Conservation (phyloP, 2,888 invertebrate genomes). For the Dasypolia templi region DNA sequence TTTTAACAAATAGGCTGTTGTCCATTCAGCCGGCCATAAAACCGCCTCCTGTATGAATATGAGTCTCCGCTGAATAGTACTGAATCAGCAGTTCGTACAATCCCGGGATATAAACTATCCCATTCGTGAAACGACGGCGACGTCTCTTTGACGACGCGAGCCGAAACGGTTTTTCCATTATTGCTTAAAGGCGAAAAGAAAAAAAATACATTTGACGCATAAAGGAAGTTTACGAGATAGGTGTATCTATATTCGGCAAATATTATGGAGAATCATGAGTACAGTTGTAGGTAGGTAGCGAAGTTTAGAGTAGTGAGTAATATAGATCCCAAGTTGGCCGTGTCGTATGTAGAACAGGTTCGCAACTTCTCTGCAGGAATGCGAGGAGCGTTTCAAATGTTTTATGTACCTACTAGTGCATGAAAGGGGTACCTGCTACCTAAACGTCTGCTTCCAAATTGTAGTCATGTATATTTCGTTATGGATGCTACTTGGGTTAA, state of each 20-base stretch:
- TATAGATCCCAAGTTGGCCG: slow-evolving; percentile 25
- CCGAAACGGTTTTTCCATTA: slow-evolving; percentile 41
- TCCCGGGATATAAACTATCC: slow-evolving; percentile 40
- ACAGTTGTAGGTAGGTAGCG: neutral
- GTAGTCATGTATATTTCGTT: neutral
- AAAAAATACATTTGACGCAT: slow-evolving; percentile 38
- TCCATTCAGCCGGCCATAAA: slow-evolving; percentile 24
- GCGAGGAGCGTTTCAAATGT: slow-evolving; percentile 23
- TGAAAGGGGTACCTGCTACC: slow-evolving; percentile 5
- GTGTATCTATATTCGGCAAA: neutral
- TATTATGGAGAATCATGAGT: slow-evolving; percentile 6
- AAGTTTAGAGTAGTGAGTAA: slow-evolving; percentile 38
- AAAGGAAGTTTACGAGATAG: slow-evolving; percentile 14
- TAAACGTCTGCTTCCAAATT: neutral
- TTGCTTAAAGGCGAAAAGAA: slow-evolving; percentile 27
- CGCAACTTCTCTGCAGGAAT: slow-evolving; percentile 23
- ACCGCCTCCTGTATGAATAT: slow-evolving; percentile 42
- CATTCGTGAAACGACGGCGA: slow-evolving; percentile 25
- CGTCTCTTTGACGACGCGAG: slow-evolving; percentile 23
- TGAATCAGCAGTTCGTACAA: slow-evolving; percentile 42
- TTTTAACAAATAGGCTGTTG: slow-evolving; percentile 1
- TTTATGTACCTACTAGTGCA: slow-evolving; percentile 7
- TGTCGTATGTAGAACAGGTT: slow-evolving; percentile 43
- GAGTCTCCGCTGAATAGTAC: slow-evolving; percentile 25
- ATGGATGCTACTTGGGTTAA: neutral